Evolutionary conservation across 2,113 vertebrate genomes (phyloP).

Genomic region (Sitta europaea): DNA sequence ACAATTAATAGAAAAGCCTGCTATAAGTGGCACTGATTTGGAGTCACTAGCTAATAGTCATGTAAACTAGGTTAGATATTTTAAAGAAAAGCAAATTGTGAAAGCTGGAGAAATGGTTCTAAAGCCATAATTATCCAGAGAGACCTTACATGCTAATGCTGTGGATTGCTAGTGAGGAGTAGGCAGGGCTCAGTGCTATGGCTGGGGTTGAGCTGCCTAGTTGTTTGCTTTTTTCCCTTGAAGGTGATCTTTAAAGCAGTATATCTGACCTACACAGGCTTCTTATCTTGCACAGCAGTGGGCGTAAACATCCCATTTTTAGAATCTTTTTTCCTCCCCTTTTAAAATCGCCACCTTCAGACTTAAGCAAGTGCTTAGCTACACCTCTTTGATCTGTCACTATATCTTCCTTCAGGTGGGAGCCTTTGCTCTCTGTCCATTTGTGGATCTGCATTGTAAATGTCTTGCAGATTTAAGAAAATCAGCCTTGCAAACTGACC

Average conservation of each 20-base stretch:
- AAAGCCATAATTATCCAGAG: background rate
- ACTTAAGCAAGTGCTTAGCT: background rate
- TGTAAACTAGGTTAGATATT: background rate
- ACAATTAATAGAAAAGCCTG: background rate
- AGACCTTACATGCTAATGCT: background rate
- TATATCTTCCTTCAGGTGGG: background rate
- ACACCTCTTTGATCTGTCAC: background rate
- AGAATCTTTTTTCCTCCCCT: background rate
- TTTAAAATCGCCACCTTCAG: background rate
- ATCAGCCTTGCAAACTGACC: background rate
- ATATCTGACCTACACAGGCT: conserved; percentile 5
- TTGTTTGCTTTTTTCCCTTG: background rate
- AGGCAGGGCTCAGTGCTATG: background rate
- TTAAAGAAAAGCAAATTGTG: background rate
- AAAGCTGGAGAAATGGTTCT: background rate
- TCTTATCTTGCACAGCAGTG: conserved; percentile 1
- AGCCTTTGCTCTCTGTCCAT: background rate
- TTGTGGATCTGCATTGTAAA: background rate
- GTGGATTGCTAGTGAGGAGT: background rate
- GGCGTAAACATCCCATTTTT: background rate
- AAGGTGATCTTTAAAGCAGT: conserved; percentile 34
- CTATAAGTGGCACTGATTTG: background rate
- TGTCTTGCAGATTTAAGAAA: background rate
- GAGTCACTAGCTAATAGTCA: background rate
- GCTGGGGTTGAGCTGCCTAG: background rate